Base-by-base conservation (phyloP, 2,113 vertebrate species). In the Burhinus oedicnemus region DNA sequence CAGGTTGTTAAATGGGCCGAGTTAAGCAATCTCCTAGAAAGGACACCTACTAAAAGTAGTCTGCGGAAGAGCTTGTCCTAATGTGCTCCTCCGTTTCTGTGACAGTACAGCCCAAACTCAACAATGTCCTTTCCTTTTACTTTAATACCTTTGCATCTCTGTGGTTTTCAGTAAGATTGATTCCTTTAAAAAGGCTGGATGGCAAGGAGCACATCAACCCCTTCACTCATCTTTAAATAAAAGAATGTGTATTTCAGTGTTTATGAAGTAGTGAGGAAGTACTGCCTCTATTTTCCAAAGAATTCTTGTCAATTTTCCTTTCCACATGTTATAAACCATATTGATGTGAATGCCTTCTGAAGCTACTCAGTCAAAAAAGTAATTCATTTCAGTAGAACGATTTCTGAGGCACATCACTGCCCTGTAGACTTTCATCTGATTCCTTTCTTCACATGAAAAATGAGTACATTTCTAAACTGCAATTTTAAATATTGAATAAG, bases 1-100 rank as follows among this genome's bases (percentile, higher is more conserved):
- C 90, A 91, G 82, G 91, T 96, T 98, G 93, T 97, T 97, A 97
- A 98, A 97, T 89, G 93, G 96, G 76, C 93, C 97, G 92, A 97
- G 96, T 97, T 95, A 97, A 96, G 93, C 96, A 94, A 51, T 97
- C 89, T 96, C 71, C 92, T 77, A 76, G 70, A 87, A 97, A 97
- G 95, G 94, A 96, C 95, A 97, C 71, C 89, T 92, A 49, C 79
- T 69, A 89, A 90, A 95, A 97, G 96, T 47, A 29, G 70, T 34
- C 60, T 74, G 69, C 38, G 9, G 93, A 81, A 91, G 47, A 94
- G 80, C 69, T 92, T 94, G 89, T 94, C 89, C 97, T 82, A 58
- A 80, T 22, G 68, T 90, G 85, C 90, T 87, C 47, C 83, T 93
- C 81, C 0, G 0, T 62, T 94, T 70, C 84, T 95, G 62, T 96